Evolutionary conservation across 30 jellyfish, hydroid and myxozoan genomes (phyloP), one percentile per base, ranked within the genome.

Genomic region (Cassiopea andromeda): DNA sequence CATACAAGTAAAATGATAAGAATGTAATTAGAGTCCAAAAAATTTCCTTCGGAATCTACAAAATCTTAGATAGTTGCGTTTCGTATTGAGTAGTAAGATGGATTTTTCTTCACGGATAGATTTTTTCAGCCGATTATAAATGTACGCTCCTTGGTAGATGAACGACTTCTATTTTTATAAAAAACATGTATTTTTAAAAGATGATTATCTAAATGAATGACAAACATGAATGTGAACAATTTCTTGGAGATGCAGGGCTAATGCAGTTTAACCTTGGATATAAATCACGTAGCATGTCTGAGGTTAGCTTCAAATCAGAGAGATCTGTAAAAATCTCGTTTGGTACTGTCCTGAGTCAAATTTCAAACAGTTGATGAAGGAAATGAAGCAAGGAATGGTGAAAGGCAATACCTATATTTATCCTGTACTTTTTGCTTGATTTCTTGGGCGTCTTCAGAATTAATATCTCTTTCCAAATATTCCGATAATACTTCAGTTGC

Each of bases 381-480:
- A 78, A 78, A 7, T 8, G 67, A 57, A 61, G 73, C 3, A 8
- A 17, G 27, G 77, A 48, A 1, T 67, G 50, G 46, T 1, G 64
- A 10, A 73, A 74, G 49, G 82, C 44, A 78, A 44, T 73, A 96
- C 99, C 99, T 96, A 77, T 96, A 96, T 84, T 96, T 96, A 77
- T 96, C 99, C 83, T 96, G 99, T 58, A 96, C 99, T 79, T 96
- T 96, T 82, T 96, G 99, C 60, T 96, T 96, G 91, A 96, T 96
- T 64, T 92, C 97, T 69, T 96, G 98, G 48, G 96, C 94, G 58
- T 88, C 97, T 66, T 88, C 97, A 44, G 97, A 88, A 70, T 91
- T 89, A 17, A 91, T 81, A 74, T 96, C 99, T 58, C 99, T 92
- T 71, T 96, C 99, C 49, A 96, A 64, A 76, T 91, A 96, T 84